Percentiles rank a stretch among this genome's conserved stretches.
phyloP scores from a whole-genome alignment of 1,140 invertebrate species.

The Gryllus bimaculatus region DNA sequence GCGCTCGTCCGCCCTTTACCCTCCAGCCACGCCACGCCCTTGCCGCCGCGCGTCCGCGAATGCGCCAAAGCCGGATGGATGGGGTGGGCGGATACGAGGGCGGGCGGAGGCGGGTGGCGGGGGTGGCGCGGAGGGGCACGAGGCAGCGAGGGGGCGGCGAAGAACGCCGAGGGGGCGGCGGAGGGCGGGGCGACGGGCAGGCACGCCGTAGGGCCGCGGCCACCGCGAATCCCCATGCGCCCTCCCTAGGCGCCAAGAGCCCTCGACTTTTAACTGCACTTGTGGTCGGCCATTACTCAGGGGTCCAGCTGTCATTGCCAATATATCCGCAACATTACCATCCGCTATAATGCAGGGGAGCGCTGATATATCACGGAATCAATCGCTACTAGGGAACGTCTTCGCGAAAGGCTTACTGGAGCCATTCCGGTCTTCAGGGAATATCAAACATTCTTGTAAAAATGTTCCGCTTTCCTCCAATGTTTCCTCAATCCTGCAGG shows the following conservation, averaged over 20 bases:
- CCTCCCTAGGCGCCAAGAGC: background rate
- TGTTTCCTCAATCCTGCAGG: background rate
- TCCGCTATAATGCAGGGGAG: slow-evolving; percentile 2
- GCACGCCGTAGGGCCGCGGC: background rate
- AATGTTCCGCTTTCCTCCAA: slow-evolving; percentile 8
- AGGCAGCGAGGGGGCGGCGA: background rate
- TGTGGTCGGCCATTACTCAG: slow-evolving; percentile 14
- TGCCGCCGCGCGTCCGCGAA: no score
- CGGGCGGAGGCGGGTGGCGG: no score
- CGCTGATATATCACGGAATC: slow-evolving; percentile 6
- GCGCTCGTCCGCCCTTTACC: no score
- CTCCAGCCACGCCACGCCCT: no score
- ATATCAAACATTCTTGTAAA: slow-evolving; percentile 13
- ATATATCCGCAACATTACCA: slow-evolving; percentile 4
- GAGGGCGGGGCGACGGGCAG: background rate
- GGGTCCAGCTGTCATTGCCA: slow-evolving; percentile 6
- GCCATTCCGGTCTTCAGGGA: slow-evolving; percentile 9
- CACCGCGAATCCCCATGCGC: background rate
- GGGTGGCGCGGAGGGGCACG: background rate
- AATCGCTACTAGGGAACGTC: background rate
- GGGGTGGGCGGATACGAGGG: no score
- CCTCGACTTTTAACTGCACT: slow-evolving; percentile 15
- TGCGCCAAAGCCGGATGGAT: no score
- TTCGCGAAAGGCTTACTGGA: slow-evolving; percentile 7
- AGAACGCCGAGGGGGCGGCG: background rate